Conservation (phyloP, 2,888 invertebrate species). For the Taphrorychus bicolor region DNA sequence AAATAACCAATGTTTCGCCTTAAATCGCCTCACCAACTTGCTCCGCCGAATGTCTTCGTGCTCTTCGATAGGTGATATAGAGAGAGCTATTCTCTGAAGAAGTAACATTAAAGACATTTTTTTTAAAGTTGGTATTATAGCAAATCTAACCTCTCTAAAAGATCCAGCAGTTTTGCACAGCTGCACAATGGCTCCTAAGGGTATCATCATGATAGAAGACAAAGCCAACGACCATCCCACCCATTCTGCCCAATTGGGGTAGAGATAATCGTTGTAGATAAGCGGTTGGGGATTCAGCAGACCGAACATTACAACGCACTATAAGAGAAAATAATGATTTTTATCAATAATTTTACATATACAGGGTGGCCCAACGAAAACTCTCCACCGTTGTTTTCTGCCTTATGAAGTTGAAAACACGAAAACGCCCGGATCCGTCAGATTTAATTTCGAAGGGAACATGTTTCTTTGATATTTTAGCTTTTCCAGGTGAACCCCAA, state of each 20-base stretch:
- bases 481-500: no score
- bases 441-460: no score
- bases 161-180: slow-evolving; percentile 72
- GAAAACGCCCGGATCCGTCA: no score
- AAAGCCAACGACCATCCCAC: slow-evolving; percentile 77
- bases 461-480: no score
- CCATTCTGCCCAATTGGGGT: slow-evolving; percentile 75
- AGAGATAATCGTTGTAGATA: slow-evolving; percentile 72
- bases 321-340: slow-evolving; percentile 43
- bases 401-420: no score
- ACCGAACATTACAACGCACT: slow-evolving; percentile 73
- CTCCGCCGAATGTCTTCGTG: slow-evolving; percentile 69
- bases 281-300: slow-evolving; percentile 70
- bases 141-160: slow-evolving; percentile 70
- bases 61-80: slow-evolving; percentile 71
- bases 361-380: no score
- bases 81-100: slow-evolving; percentile 69
- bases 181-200: slow-evolving; percentile 69
- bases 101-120: no score
- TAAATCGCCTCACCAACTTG: slow-evolving; percentile 68
- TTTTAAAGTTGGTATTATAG: slow-evolving; percentile 1
- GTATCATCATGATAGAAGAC: slow-evolving; percentile 77
- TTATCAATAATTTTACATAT: no score
- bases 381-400: no score
- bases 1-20: slow-evolving; percentile 72